These are phyloP conservation scores for Bibio marci DNA, from an alignment of 2,888 invertebrate species.

Conservation along the genomic window DNA sequence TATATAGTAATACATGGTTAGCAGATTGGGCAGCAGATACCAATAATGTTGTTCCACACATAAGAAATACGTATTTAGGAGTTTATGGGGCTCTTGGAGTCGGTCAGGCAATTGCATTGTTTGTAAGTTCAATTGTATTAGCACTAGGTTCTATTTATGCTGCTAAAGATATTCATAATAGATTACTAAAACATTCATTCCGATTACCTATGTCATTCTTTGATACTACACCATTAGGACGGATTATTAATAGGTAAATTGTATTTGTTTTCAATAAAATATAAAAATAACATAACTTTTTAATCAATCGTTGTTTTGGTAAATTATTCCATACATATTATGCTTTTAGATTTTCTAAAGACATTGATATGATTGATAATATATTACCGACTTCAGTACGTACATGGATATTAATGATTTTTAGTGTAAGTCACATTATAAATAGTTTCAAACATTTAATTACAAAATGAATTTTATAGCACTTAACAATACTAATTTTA, in stretches of 20 bases:
- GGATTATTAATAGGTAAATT: constrained; percentile 51
- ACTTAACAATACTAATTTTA: constrained; percentile 3
- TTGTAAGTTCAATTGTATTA: constrained; percentile 29
- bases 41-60: constrained; percentile 34
- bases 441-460: too few relatives aligned
- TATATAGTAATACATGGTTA: constrained; percentile 76
- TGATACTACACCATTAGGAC: constrained; percentile 48
- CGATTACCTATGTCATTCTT: constrained; percentile 45
- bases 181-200: constrained; percentile 36
- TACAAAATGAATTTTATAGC: neutral
- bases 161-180: constrained; percentile 38
- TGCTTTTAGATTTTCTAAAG: constrained; percentile 52
- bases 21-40: constrained; percentile 64
- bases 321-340: too few relatives aligned
- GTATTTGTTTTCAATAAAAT: too few relatives aligned
- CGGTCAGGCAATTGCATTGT: constrained; percentile 35
- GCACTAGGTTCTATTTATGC: constrained; percentile 44
- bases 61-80: constrained; percentile 64
- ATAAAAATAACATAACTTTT: too few relatives aligned
- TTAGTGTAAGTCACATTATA: neutral
- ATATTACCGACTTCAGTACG: constrained; percentile 36
- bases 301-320: too few relatives aligned
- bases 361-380: constrained; percentile 46
- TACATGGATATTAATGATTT: constrained; percentile 21
- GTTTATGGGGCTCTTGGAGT: constrained; percentile 80